A percentile compares a stretch with the other conserved stretches of the same genome.
Evolutionary conservation across 2,888 invertebrate genomes (phyloP).

Genomic region (Drosophila fungiperda): DNA sequence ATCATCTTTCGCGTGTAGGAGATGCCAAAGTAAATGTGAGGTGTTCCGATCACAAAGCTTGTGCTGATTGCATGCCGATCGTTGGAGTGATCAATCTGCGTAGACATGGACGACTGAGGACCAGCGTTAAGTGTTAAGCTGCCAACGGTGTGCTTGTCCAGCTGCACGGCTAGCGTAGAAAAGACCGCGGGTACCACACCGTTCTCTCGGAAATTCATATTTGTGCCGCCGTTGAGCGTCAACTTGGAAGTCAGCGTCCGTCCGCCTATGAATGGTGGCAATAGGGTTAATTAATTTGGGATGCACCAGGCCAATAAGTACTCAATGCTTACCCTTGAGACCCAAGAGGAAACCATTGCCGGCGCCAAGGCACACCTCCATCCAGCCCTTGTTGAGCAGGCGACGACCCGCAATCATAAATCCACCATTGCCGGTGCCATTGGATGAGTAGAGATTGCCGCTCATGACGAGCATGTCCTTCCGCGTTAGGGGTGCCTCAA

Average conservation of each 20-base stretch:
- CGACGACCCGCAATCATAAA: slow-evolving; percentile 91
- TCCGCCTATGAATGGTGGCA: slow-evolving; percentile 59
- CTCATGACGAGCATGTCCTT: slow-evolving; percentile 94
- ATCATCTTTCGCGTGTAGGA: slow-evolving; percentile 93
- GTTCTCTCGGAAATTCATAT: slow-evolving; percentile 91
- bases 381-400: slow-evolving; percentile 93
- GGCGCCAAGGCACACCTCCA: slow-evolving; percentile 93
- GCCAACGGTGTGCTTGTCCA: slow-evolving; percentile 95
- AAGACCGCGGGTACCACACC: slow-evolving; percentile 92
- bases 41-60: slow-evolving; percentile 92
- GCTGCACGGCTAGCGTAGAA: slow-evolving; percentile 92
- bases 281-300: not conserved
- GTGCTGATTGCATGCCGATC: slow-evolving; percentile 89
- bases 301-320: not conserved
- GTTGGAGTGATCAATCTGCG: slow-evolving; percentile 92
- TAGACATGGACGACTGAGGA: slow-evolving; percentile 90
- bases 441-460: slow-evolving; percentile 93
- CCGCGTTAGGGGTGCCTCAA: slow-evolving; percentile 95
- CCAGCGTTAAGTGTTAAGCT: slow-evolving; percentile 93
- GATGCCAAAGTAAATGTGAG: slow-evolving; percentile 91
- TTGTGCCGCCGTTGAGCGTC: slow-evolving; percentile 88
- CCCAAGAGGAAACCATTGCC: slow-evolving; percentile 93
- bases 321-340: slow-evolving; percentile 87
- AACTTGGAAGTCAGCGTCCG: slow-evolving; percentile 72
- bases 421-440: slow-evolving; percentile 91